Base-by-base conservation (phyloP, 2,888 invertebrate genomes). In the Orthosia incerta region DNA sequence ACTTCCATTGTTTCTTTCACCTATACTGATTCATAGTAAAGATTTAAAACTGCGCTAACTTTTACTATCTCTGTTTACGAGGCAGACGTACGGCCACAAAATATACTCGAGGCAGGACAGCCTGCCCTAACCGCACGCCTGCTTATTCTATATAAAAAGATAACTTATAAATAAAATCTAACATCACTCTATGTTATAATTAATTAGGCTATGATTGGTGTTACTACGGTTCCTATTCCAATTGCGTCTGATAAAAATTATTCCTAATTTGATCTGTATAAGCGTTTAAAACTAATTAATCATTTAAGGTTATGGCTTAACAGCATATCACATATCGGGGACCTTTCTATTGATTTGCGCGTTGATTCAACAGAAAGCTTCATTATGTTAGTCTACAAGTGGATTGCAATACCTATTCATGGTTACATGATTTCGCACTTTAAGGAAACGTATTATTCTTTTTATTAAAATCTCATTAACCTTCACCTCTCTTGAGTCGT, bases 191-290 rank as follows among this genome's bases (percentile, higher is more conserved):
- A 95, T 94, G 91, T 94, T 94, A 94, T 90, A 91, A 91, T 92
- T 92, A 93, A 91, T 94, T 95, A 95, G 94, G 94, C 95, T 95
- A 95, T 93, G 92, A 93, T 96, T 96, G 96, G 96, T 95, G 95
- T 96, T 95, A 91, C 95, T 95, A 95, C 94, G 83, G 90, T 94
- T 92, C 88, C 91, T 91, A 93, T 93, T 90, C 87, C 88, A 90
- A 90, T 91, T 89, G 87, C 85, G 69, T 79, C 85, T 79, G 71
- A 82, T 79, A 87, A 84, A 85, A 87, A 86, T 87, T 89, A 87
- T 79, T 84, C 81, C 90, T 84, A 82, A 87, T 79, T 87, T 82
- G 69, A 88, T 82, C 83, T 91, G 93, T 93, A 79, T 90, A 94
- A 94, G 94, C 94, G 91, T 88, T 86, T 70, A 85, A 80, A 86